phyloP scores from a whole-genome alignment of 2,888 invertebrate genomes.

The Noctua fimbriata region DNA sequence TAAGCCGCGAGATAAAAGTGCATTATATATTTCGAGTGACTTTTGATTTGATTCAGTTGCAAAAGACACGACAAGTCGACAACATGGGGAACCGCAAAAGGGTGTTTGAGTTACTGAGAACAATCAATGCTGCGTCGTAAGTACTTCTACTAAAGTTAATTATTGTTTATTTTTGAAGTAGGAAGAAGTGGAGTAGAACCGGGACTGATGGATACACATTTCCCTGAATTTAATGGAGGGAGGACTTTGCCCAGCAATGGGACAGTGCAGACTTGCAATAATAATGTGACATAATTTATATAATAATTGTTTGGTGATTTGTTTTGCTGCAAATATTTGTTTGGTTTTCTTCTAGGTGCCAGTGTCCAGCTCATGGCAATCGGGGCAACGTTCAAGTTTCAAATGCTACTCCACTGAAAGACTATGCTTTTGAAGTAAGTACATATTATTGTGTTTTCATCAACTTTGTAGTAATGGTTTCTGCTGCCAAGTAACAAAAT shows the following conservation, averaged over 20 bases:
- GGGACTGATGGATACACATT: not conserved
- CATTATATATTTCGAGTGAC: conserved; percentile 18
- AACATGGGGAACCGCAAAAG: conserved; percentile 87
- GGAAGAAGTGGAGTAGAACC: not conserved
- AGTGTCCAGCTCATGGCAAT: conserved; percentile 94
- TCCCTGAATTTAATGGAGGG: not conserved
- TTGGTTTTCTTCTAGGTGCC: conserved; percentile 89
- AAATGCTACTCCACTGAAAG: conserved; percentile 90
- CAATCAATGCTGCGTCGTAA: conserved; percentile 92
- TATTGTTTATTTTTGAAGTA: not conserved
- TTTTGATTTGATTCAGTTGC: conserved; percentile 23
- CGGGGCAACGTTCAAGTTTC: conserved; percentile 88
- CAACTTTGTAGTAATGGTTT: not conserved
- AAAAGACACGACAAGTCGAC: conserved; percentile 10
- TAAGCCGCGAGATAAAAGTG: conserved; percentile 46
- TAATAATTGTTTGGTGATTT: not conserved
- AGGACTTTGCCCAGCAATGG: not conserved
- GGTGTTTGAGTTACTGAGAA: conserved; percentile 92
- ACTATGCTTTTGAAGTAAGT: conserved; percentile 94
- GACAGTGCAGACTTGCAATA: not conserved
- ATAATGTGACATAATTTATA: not conserved
- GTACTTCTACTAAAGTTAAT: conserved; percentile 74
- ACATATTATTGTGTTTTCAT: no score
- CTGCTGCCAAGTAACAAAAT: not conserved
- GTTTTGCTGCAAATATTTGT: conserved; percentile 14